A percentile compares a stretch with the other conserved stretches of the same genome.
Evolutionary conservation across 2,888 invertebrate genomes (phyloP).

Genomic region (Anorthoa munda): DNA sequence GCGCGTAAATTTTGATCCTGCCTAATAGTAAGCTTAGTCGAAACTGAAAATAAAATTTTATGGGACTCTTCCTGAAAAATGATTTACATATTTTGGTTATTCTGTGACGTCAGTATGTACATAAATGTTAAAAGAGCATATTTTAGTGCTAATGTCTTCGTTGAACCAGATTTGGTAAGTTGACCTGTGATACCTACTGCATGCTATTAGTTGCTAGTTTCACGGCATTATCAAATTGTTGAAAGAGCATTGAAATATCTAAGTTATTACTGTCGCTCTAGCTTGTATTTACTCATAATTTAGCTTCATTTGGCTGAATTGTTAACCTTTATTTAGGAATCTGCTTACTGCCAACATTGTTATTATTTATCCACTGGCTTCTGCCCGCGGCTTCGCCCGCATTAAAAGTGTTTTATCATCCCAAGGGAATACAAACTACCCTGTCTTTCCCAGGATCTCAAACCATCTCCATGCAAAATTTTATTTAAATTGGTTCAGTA

Average conservation of each 20-base stretch:
- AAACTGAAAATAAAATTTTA: neutral
- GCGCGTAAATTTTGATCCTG: conserved; percentile 45
- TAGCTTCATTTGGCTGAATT: neutral
- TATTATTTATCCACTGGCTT: neutral
- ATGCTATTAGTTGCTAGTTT: neutral
- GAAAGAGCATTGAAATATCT: conserved; percentile 4
- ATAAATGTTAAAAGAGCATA: neutral
- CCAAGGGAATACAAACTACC: too few relatives aligned
- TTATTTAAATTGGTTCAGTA: too few relatives aligned
- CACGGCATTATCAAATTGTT: neutral
- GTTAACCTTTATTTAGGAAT: neutral
- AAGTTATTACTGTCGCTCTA: neutral
- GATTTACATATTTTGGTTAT: neutral
- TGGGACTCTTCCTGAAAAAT: too few relatives aligned
- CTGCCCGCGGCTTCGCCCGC: too few relatives aligned
- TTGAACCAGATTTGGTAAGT: conserved; percentile 1
- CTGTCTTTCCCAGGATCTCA: too few relatives aligned
- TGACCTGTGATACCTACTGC: neutral
- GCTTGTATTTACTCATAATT: neutral
- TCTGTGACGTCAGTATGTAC: neutral
- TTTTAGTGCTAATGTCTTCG: neutral
- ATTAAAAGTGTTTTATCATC: too few relatives aligned
- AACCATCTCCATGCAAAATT: too few relatives aligned
- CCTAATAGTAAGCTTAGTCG: too few relatives aligned
- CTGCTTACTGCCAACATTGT: neutral